Base-by-base conservation (phyloP, 2,888 invertebrate species). In the Entomobrya proxima region DNA sequence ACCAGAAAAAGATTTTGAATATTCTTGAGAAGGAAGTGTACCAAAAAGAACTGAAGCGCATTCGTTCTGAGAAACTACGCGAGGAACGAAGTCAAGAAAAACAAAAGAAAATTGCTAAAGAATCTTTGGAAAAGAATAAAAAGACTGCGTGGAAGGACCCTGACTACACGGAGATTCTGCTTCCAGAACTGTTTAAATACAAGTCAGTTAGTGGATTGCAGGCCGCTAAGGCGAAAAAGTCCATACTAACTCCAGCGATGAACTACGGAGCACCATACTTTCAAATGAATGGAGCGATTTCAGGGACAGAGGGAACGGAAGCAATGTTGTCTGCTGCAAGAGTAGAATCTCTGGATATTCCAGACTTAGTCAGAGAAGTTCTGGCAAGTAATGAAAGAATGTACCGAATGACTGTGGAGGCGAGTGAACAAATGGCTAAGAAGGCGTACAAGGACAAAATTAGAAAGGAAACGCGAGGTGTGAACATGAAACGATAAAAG, bases 351-450 rank as follows among this genome's bases (percentile, higher is more conserved):
- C 64, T 87, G 64, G 85, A 85, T 37, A 81, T 87, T 32, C 87
- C 85, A 3, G 77, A 85, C 47, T 50, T 87, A 21, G 87, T 87
- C 0, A 27, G 83, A n/a, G 87, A 87, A 75, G 87, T 87, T 0
- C 27, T 87, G 24, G 85, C 85, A 27, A 87, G 87, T 75, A 87
- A 87, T 50, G 85, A 85, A 40, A 24, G 87, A 37, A 87, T 87
- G 87, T 87, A 87, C 40, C 50, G 37, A 24, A 75, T 82, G 82
- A 85, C 87, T 11, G 75, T 87, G 1, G 72, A 75, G 15, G 87
- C 87, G 1, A 75, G 82, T 64, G 55, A 83, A 52, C 72, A 87
- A 72, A 82, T 87, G 85, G 75, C 78, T 0, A 87, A 82, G 15
- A 69, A 78, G 52, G 69, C 58, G 27, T 85, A 85, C 50, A 78